Percentiles rank a stretch among this genome's conserved stretches.
Conservation (phyloP, 2,797 vertebrate species). For the Leptodactylus fallax region DNA sequence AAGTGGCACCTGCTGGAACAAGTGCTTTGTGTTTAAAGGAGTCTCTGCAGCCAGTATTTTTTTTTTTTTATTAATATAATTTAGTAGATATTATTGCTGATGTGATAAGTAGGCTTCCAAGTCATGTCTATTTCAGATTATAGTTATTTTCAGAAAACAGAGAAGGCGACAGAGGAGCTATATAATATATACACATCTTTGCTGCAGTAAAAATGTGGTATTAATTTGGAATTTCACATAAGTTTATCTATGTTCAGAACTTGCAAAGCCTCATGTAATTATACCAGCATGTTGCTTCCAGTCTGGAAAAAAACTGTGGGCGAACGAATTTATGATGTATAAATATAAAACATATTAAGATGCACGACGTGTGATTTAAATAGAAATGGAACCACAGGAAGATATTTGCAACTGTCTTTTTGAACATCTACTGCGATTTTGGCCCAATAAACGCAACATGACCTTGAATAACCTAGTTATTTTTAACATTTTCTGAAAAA, state of each 20-base stretch:
- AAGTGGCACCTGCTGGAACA: no score
- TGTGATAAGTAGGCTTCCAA: no score
- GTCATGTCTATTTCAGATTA: not conserved
- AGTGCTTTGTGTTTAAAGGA: no score
- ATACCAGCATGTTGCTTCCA: constrained; percentile 31
- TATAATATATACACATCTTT: not conserved
- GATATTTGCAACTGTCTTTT: not conserved
- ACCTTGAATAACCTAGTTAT: not conserved
- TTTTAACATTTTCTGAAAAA: not conserved
- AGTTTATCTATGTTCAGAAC: not conserved
- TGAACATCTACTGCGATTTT: not conserved
- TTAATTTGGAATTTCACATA: not conserved
- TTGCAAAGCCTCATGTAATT: constrained; percentile 16
- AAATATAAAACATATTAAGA: constrained; percentile 24
- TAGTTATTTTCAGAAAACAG: not conserved
- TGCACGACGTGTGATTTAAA: constrained; percentile 7
- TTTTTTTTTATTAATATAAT: no score
- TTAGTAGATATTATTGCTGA: no score
- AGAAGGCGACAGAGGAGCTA: not conserved
- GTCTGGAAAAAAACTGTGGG: constrained; percentile 15
- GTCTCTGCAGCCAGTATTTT: no score
- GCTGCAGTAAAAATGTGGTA: not conserved
- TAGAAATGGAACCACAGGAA: constrained; percentile 8
- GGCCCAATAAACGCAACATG: not conserved
- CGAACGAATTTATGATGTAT: constrained; percentile 14